Evolutionary conservation across 2,113 vertebrate genomes (phyloP).

Genomic region (Xyliphius kryptos): DNA sequence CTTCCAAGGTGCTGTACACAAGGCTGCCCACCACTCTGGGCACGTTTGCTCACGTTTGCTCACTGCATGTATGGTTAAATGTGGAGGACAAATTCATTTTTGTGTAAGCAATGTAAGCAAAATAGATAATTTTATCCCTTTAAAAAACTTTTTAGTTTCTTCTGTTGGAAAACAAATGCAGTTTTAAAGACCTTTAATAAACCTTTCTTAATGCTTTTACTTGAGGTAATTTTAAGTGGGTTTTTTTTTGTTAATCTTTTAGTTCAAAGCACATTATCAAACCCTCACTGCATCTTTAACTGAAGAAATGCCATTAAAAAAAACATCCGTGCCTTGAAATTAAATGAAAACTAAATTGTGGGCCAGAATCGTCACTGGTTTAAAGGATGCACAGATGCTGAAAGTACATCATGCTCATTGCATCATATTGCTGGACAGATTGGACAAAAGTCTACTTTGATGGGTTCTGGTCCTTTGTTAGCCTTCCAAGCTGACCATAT

Average conservation of each 20-base stretch:
- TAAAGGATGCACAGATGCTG: background rate
- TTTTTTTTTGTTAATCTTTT: background rate
- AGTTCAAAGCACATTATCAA: background rate
- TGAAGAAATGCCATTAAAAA: background rate
- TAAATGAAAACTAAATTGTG: background rate
- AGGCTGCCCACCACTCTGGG: no score
- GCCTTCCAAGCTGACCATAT: slow-evolving; percentile 25
- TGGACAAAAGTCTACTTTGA: slow-evolving; percentile 24
- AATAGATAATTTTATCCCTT: no score
- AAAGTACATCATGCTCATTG: slow-evolving; percentile 10
- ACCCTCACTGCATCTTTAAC: background rate
- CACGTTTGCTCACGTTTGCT: no score
- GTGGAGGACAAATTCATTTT: no score
- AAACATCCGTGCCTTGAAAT: background rate
- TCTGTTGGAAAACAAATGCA: no score
- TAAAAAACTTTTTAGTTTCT: no score
- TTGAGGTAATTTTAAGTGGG: slow-evolving; percentile 2
- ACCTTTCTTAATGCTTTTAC: slow-evolving; percentile 7
- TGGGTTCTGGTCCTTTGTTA: slow-evolving; percentile 19
- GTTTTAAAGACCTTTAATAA: slow-evolving; percentile 22
- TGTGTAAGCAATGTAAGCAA: no score
- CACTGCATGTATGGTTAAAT: no score
- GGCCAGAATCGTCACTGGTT: background rate
- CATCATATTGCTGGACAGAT: slow-evolving; percentile 13
- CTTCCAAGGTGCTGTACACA: no score